Evolutionary conservation across 2,113 vertebrate genomes (phyloP), one percentile per base, ranked within the genome.

Genomic region (Tautogolabrus adspersus): DNA sequence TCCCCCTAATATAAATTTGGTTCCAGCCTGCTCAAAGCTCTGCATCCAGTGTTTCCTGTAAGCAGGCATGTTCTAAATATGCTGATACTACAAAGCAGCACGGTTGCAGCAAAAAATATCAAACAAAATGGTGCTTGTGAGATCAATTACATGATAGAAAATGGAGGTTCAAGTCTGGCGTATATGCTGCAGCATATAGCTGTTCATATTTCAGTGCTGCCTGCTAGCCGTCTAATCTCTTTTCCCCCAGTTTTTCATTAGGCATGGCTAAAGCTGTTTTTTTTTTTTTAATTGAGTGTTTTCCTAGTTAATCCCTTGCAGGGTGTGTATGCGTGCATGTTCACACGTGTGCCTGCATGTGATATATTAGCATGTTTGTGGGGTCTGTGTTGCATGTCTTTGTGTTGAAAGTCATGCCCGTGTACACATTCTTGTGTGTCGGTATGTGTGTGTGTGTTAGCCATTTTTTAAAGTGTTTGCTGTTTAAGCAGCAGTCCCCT

Each of bases 91-190:
- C 83, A 87, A 89, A 84, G 88, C 79, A 73, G 86, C 79, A 42
- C 77, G 84, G 78, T 86, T 72, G 80, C 65, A 78, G 79, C 66
- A 68, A 88, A 34, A 26, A 88, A 91, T 88, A 91, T 91, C 86
- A 88, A 92, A 93, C 91, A 93, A 93, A 93, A 93, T 93, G 93
- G 93, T 88, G 93, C 89, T 89, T 21, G 73, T 84, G 89, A 92
- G 90, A 93, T 91, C 91, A 93, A 91, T 93, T 93, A 92, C 89
- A 78, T 87, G 90, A 91, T 89, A 91, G 89, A 93, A 93, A 93
- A 93, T 93, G 93, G 93, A 91, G 93, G 90, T 91, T 92, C 90
- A 88, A 68, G 71, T 89, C 61, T 73, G 47, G 75, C 46, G 64
- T 90, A 89, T 90, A 88, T 68, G 76, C 86, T 73, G 74, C 81